These are phyloP conservation scores for Serrognathus titanus DNA, from an alignment of 2,888 invertebrate species.

Conservation along the genomic window DNA sequence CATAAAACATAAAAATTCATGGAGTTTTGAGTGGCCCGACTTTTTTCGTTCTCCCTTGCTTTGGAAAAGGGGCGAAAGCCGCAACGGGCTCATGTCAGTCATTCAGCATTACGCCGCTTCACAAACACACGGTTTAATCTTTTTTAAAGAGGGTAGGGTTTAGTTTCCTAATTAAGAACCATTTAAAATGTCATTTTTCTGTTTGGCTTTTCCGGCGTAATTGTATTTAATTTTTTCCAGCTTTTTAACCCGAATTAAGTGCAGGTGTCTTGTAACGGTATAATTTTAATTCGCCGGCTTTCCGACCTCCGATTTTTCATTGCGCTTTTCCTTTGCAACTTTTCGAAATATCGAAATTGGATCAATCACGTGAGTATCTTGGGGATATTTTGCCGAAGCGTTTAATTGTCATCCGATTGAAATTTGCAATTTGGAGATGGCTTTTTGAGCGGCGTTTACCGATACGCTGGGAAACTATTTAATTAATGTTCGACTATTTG, in stretches of 20 bases:
- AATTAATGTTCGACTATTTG: constrained; percentile 24
- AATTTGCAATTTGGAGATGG: constrained; percentile 15
- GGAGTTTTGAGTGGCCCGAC: constrained; percentile 18
- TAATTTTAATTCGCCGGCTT: background rate
- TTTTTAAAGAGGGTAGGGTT: constrained; percentile 51
- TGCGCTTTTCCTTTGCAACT: constrained; percentile 5
- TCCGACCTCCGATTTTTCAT: background rate
- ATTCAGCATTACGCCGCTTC: constrained; percentile 49
- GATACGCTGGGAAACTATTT: constrained; percentile 19
- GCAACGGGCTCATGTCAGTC: constrained; percentile 46
- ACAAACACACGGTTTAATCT: constrained; percentile 51
- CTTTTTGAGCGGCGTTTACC: constrained; percentile 11
- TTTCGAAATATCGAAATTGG: constrained; percentile 14
- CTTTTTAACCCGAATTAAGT: constrained; percentile 31
- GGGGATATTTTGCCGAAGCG: constrained; percentile 12
- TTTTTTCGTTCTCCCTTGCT: constrained; percentile 23
- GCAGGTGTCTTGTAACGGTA: constrained; percentile 20
- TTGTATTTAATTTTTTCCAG: constrained; percentile 40
- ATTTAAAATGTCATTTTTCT: constrained; percentile 51
- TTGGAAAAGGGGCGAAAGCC: constrained; percentile 21
- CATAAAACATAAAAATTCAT: too few species aligned
- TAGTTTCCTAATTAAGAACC: constrained; percentile 51
- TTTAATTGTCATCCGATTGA: constrained; percentile 20
- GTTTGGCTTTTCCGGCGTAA: constrained; percentile 37
- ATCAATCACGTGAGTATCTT: constrained; percentile 13